Evolutionary conservation across 1,140 invertebrate species (phyloP).

Genomic region (Pseudomyrmex concolor): DNA sequence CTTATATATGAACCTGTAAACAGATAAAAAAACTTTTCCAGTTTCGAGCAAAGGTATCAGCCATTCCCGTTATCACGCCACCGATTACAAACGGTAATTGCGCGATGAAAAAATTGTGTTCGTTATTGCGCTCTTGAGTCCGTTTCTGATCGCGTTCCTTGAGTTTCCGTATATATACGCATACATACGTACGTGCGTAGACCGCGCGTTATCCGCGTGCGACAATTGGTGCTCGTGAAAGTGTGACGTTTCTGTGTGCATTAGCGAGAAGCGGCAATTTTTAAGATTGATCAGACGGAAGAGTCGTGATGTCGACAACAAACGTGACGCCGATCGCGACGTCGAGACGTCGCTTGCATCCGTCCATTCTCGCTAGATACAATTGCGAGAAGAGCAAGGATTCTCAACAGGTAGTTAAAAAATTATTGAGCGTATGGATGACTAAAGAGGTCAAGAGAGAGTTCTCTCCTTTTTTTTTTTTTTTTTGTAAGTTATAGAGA

Average conservation of each 20-base stretch:
- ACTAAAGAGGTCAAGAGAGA: too few relatives aligned
- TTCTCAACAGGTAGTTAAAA: conserved; percentile 63
- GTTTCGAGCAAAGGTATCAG: background rate
- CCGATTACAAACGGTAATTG: background rate
- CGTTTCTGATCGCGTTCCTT: background rate
- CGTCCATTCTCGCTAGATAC: conserved; percentile 77
- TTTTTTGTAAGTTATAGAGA: too few relatives aligned
- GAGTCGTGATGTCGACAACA: conserved; percentile 11
- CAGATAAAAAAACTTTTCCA: background rate
- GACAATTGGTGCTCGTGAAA: background rate
- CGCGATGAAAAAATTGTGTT: background rate
- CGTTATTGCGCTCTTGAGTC: background rate
- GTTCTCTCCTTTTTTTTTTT: too few relatives aligned
- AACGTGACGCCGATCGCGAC: conserved; percentile 41
- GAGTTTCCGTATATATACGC: background rate
- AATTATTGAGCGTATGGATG: background rate
- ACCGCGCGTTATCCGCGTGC: background rate
- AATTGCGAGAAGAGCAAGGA: conserved; percentile 58
- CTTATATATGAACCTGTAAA: background rate
- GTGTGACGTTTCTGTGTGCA: background rate
- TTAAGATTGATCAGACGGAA: background rate
- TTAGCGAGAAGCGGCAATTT: background rate
- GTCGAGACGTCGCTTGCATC: conserved; percentile 74
- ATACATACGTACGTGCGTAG: too few relatives aligned
- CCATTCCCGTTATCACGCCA: background rate